These are phyloP conservation scores for Tenthredo scrophulariae DNA, from an alignment of 2,888 invertebrate species.

Conservation along the genomic window DNA sequence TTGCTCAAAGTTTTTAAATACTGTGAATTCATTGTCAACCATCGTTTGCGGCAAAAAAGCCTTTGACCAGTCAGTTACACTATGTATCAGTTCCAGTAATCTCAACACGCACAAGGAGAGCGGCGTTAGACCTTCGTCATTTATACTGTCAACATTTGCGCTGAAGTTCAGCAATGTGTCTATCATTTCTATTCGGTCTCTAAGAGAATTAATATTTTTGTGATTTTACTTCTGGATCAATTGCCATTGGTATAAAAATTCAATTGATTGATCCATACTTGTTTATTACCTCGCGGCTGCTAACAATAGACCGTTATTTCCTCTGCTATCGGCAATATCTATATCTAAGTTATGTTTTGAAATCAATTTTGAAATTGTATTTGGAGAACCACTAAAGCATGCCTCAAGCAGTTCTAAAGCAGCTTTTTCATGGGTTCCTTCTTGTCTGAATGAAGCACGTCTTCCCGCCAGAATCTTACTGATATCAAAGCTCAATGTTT, in stretches of 20 bases:
- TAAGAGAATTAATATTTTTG: constrained; percentile 9
- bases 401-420: constrained; percentile 70
- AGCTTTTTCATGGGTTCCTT: constrained; percentile 69
- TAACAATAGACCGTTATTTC: constrained; percentile 81
- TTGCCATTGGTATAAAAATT: neutral
- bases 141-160: constrained; percentile 79
- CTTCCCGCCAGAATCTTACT: constrained; percentile 67
- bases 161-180: constrained; percentile 79
- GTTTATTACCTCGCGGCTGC: constrained; percentile 76
- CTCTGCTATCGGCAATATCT: constrained; percentile 79
- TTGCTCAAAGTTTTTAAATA: constrained; percentile 14
- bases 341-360: constrained; percentile 78
- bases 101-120: constrained; percentile 78
- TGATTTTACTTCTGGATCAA: neutral
- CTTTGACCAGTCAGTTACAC: constrained; percentile 74
- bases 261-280: neutral
- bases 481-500: constrained; percentile 69
- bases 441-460: constrained; percentile 65
- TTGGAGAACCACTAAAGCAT: constrained; percentile 67
- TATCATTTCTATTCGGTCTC: constrained; percentile 76
- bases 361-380: constrained; percentile 75
- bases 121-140: constrained; percentile 81
- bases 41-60: constrained; percentile 57
- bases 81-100: constrained; percentile 72
- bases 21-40: neutral